phyloP scores from a whole-genome alignment of 1,140 invertebrate genomes.

The Temnothorax longispinosus region DNA sequence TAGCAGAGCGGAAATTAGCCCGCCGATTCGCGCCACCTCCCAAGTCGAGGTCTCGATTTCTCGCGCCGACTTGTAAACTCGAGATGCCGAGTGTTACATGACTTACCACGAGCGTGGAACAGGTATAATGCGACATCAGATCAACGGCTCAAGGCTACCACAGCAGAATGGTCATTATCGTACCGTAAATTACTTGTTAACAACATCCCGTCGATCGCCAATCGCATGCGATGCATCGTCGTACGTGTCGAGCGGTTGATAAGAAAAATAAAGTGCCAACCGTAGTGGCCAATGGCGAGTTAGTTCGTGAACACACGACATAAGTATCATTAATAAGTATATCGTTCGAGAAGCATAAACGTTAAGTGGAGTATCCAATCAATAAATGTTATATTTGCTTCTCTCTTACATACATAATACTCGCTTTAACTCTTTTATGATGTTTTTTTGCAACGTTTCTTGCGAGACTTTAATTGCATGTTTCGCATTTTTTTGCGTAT shows the following conservation, averaged over 20 bases:
- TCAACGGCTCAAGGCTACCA: constrained; percentile 45
- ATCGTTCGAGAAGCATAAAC: background rate
- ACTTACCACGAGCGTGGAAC: constrained; percentile 34
- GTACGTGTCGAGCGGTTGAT: constrained; percentile 14
- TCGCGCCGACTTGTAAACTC: constrained; percentile 1
- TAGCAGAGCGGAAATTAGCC: background rate
- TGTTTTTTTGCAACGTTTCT: background rate
- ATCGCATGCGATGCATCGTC: constrained; percentile 24
- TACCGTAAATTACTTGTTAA: constrained; percentile 53
- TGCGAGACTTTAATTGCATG: background rate
- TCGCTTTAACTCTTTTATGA: background rate
- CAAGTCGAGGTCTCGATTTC: background rate
- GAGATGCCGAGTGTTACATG: constrained; percentile 13
- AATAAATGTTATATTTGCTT: background rate
- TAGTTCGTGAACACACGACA: background rate
- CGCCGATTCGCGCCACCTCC: background rate
- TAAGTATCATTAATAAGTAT: background rate
- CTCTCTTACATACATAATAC: background rate
- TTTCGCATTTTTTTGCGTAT: background rate
- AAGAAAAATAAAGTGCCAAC: constrained; percentile 25
- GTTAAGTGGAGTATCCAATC: background rate
- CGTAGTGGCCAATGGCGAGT: background rate
- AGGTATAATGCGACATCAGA: constrained; percentile 37
- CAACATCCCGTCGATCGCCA: constrained; percentile 34
- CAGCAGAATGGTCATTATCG: constrained; percentile 54